phyloP scores from a whole-genome alignment of 64 coral and sea anemone species.

The Montipora foliosa region DNA sequence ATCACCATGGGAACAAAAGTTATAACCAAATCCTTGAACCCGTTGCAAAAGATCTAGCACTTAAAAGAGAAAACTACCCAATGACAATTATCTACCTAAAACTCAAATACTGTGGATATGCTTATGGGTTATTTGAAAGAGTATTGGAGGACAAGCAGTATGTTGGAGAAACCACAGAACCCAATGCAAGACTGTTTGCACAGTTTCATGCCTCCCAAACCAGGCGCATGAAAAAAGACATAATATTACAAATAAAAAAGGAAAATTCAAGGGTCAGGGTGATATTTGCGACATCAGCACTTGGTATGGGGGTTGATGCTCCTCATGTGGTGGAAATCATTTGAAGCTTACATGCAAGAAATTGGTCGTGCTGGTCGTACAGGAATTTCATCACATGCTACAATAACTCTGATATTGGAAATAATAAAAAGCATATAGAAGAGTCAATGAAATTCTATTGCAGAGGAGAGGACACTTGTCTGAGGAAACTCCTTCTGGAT shows the following conservation, averaged over 20 bases:
- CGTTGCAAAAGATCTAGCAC: slow-evolving; percentile 54
- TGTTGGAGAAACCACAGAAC: slow-evolving; percentile 55
- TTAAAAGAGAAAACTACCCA: slow-evolving; percentile 64
- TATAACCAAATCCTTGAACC: slow-evolving; percentile 40
- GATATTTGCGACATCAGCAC: slow-evolving; percentile 73
- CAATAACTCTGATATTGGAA: neutral
- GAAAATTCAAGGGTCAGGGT: slow-evolving; percentile 60
- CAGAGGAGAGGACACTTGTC: neutral
- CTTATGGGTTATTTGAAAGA: slow-evolving; percentile 72
- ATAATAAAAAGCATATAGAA: neutral
- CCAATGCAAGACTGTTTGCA: slow-evolving; percentile 58
- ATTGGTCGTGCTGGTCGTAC: slow-evolving; percentile 69
- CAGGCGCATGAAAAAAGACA: slow-evolving; percentile 1
- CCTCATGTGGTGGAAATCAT: slow-evolving; percentile 55
- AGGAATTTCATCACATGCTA: neutral
- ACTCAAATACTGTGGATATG: slow-evolving; percentile 81
- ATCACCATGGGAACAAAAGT: slow-evolving; percentile 15
- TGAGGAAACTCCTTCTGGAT: neutral
- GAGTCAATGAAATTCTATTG: neutral
- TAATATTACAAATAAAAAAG: slow-evolving; percentile 64
- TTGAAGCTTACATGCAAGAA: slow-evolving; percentile 77
- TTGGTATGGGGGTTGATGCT: slow-evolving; percentile 82
- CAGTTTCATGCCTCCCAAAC: slow-evolving; percentile 75
- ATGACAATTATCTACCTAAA: slow-evolving; percentile 83
- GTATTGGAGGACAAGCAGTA: slow-evolving; percentile 40